Percentiles rank a stretch among this genome's conserved stretches.
Evolutionary conservation across 2,113 vertebrate species (phyloP).

Genomic region (Etheostoma cragini): DNA sequence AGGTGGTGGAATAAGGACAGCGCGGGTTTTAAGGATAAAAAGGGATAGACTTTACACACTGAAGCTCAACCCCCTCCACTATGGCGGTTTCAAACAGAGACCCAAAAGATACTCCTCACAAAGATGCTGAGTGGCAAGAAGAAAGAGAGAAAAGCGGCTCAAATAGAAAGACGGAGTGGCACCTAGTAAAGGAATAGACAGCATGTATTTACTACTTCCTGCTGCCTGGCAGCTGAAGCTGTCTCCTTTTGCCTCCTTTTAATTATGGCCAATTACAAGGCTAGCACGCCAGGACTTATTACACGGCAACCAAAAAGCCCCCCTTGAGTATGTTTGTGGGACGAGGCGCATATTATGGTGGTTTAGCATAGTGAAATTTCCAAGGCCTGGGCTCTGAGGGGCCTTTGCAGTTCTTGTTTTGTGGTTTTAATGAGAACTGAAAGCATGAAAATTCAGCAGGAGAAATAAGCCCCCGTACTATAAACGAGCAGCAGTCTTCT

Average conservation of each 20-base stretch:
- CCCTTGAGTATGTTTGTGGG: slow-evolving; percentile 67
- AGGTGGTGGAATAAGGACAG: slow-evolving; percentile 7
- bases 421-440: slow-evolving; percentile 81
- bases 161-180: slow-evolving; percentile 73
- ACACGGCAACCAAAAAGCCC: slow-evolving; percentile 73
- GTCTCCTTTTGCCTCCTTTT: slow-evolving; percentile 80
- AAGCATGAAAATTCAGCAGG: slow-evolving; percentile 75
- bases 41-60: slow-evolving; percentile 63
- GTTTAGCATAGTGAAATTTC: slow-evolving; percentile 71
- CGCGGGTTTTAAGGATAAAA: slow-evolving; percentile 67
- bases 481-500: slow-evolving; percentile 64
- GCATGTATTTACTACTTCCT: slow-evolving; percentile 80
- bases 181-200: slow-evolving; percentile 80
- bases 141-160: slow-evolving; percentile 64
- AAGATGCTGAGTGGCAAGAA: slow-evolving; percentile 72
- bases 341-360: slow-evolving; percentile 73
- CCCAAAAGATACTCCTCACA: slow-evolving; percentile 61
- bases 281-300: slow-evolving; percentile 79
- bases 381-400: slow-evolving; percentile 57
- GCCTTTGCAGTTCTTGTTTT: slow-evolving; percentile 70
- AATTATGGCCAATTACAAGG: slow-evolving; percentile 85
- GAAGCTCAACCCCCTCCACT: slow-evolving; percentile 30
- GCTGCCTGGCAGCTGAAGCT: slow-evolving; percentile 73
- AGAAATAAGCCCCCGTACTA: slow-evolving; percentile 58
- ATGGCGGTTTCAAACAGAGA: slow-evolving; percentile 49